Evolutionary conservation across 2,113 vertebrate genomes (phyloP).

Genomic region (Osmerus eperlanus): DNA sequence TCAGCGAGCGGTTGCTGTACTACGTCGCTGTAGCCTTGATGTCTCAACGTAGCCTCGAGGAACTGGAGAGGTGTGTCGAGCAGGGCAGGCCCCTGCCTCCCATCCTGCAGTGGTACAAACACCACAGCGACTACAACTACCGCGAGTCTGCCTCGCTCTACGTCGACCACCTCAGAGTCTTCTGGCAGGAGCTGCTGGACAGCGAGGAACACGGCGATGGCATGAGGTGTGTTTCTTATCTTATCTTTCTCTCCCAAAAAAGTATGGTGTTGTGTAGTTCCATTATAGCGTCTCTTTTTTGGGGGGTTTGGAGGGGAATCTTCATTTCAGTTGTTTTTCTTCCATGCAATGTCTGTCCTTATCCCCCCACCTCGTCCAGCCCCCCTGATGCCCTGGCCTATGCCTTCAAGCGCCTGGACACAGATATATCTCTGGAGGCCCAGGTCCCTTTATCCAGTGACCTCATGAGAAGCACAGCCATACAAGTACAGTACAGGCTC

Average conservation of each 20-base stretch:
- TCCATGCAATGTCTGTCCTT: background rate
- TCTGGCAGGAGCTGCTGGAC: conserved; percentile 91
- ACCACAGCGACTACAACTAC: conserved; percentile 77
- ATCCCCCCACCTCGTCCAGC: conserved; percentile 25
- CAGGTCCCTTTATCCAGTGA: conserved; percentile 84
- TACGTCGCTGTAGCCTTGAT: conserved; percentile 88
- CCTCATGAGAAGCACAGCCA: conserved; percentile 78
- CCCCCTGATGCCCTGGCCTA: conserved; percentile 78
- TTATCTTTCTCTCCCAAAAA: too few species aligned
- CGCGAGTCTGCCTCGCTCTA: conserved; percentile 80
- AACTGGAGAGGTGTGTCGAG: conserved; percentile 84
- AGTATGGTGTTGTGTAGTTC: too few species aligned
- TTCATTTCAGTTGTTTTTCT: background rate
- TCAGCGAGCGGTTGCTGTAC: conserved; percentile 88
- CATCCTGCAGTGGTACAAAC: conserved; percentile 87
- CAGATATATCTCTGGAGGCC: conserved; percentile 89
- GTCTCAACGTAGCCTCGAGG: conserved; percentile 79
- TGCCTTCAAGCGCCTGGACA: conserved; percentile 88
- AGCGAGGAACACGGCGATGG: conserved; percentile 76
- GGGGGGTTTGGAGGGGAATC: conserved; percentile 20
- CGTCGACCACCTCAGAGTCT: conserved; percentile 85
- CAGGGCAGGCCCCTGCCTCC: conserved; percentile 78
- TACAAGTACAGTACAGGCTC: conserved; percentile 72
- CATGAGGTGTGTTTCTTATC: conserved; percentile 56
- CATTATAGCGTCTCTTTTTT: conserved; percentile 55